Conservation (phyloP, 2,888 invertebrate species). For the Ferrisia virgata region DNA sequence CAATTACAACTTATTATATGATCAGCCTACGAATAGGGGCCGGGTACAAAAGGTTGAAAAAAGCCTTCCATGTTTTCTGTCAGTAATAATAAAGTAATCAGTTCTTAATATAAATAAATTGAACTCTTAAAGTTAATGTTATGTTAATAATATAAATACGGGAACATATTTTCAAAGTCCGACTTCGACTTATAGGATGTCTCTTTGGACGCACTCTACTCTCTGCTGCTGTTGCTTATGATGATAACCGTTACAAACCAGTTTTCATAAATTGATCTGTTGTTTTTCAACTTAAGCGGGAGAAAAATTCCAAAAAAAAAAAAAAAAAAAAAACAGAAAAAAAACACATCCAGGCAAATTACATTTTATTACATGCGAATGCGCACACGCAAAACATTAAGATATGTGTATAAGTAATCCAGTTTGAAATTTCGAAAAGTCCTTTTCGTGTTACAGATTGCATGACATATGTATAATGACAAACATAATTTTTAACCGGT, state of each 20-base stretch:
- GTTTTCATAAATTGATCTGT: constrained; percentile 28
- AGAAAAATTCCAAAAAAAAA: neutral
- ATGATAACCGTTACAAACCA: constrained; percentile 30
- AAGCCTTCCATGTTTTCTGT: constrained; percentile 27
- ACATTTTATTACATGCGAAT: constrained; percentile 17
- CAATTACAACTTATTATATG: constrained; percentile 25
- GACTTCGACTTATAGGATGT: constrained; percentile 2
- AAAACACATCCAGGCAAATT: neutral
- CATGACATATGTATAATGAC: constrained; percentile 27
- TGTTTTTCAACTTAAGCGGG: neutral
- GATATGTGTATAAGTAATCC: neutral
- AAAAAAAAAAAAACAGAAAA: neutral
- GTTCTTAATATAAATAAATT: constrained; percentile 29
- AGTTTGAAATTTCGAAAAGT: constrained; percentile 17
- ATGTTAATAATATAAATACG: constrained; percentile 32
- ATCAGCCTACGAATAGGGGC: constrained; percentile 13
- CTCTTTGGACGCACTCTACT: neutral
- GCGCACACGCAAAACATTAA: constrained; percentile 17
- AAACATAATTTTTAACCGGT: constrained; percentile 28
- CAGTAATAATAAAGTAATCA: constrained; percentile 33
- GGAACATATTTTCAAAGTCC: constrained; percentile 25
- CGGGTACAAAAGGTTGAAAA: neutral
- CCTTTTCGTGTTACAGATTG: constrained; percentile 29
- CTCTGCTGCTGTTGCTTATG: too few relatives aligned
- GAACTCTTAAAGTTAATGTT: constrained; percentile 30